Percentiles rank a stretch among this genome's conserved stretches.
These are phyloP conservation scores for Ophiothrix spiculata DNA, from an alignment of 35 echinoderm and acorn worm genomes.

Conservation along the genomic window DNA sequence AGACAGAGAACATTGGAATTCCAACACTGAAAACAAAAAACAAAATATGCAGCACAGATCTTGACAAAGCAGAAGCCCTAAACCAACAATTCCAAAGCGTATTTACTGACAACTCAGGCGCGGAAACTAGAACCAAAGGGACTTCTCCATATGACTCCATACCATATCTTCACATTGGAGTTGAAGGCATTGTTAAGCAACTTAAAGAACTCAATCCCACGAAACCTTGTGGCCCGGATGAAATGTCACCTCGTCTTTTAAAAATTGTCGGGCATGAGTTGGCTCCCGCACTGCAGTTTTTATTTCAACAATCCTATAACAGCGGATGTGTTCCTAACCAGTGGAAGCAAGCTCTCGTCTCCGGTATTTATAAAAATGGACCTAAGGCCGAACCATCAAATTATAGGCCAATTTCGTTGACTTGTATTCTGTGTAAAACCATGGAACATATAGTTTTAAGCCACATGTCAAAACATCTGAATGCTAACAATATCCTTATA, in stretches of 20 bases:
- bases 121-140: not conserved
- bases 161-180: not conserved
- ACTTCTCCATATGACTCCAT: not conserved
- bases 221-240: conserved; percentile 36
- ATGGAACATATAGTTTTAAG: conserved; percentile 45
- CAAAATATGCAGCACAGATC: not conserved
- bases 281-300: not conserved
- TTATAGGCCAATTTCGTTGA: conserved; percentile 43
- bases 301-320: conserved; percentile 35
- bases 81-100: conserved; percentile 25
- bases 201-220: not conserved
- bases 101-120: not conserved
- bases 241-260: conserved; percentile 3
- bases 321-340: conserved; percentile 5
- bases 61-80: conserved; percentile 11
- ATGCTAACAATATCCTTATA: conserved; percentile 25
- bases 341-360: conserved; percentile 27
- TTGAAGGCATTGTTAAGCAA: not conserved
- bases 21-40: not conserved
- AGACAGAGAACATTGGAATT: conserved; percentile 5
- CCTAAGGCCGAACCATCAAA: conserved; percentile 30
- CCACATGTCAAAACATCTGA: conserved; percentile 23
- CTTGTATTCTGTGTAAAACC: conserved; percentile 41
- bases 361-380: conserved; percentile 10
- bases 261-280: not conserved